Conservation (phyloP, 1,140 invertebrate species). For the Nautilus pompilius region DNA sequence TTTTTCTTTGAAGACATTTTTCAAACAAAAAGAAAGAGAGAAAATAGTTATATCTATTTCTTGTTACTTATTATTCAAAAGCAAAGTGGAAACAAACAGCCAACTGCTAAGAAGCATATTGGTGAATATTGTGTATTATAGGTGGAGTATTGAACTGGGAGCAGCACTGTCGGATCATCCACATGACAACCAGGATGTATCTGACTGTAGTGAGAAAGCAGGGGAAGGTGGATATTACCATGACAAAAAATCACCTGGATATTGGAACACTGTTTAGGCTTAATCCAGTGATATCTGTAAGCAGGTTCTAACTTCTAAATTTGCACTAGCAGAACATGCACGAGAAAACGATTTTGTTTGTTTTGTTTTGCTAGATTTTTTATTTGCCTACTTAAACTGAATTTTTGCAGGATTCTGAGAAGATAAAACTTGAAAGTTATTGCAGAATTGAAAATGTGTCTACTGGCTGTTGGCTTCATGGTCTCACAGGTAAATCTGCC, state of each 20-base stretch:
- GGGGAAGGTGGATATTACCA: slow-evolving; percentile 32
- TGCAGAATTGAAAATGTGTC: slow-evolving; percentile 50
- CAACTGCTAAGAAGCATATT: no score
- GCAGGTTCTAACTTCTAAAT: no score
- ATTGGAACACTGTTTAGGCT: slow-evolving; percentile 50
- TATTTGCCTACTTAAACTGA: no score
- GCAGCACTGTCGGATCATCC: slow-evolving; percentile 48
- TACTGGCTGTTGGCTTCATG: slow-evolving; percentile 47
- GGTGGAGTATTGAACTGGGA: slow-evolving; percentile 51
- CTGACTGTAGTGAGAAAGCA: slow-evolving; percentile 36
- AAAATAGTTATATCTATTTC: no score
- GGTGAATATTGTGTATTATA: no score
- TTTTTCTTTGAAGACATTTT: no score
- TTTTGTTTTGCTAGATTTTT: no score
- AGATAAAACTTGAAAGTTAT: slow-evolving; percentile 45
- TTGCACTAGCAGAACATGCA: no score
- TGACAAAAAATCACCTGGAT: slow-evolving; percentile 38
- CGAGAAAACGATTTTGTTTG: no score
- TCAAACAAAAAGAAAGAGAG: no score
- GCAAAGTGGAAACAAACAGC: no score
- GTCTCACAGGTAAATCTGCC: slow-evolving; percentile 31
- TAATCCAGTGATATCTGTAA: slow-evolving; percentile 50
- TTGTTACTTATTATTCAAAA: no score
- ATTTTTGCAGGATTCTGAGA: slow-evolving; percentile 40
- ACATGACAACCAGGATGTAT: slow-evolving; percentile 51